A percentile compares a stretch with the other conserved stretches of the same genome.
phyloP scores from a whole-genome alignment of 2,113 vertebrate genomes.

The Mastomys natalensis region DNA sequence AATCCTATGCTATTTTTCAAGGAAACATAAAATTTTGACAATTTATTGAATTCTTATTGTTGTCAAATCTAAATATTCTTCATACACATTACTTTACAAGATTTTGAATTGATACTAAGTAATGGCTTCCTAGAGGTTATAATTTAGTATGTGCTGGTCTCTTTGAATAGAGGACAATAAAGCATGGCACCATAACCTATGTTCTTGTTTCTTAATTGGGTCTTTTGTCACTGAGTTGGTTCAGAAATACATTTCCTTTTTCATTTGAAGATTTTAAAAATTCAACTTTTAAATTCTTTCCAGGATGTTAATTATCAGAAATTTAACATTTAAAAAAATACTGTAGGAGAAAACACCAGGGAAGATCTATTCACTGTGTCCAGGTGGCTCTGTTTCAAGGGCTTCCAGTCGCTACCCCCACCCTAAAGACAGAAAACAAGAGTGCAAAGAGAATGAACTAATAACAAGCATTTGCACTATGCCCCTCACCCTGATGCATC shows the following conservation, averaged over 20 bases:
- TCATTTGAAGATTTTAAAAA: background rate
- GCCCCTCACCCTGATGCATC: background rate
- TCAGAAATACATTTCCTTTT: background rate
- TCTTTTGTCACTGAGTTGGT: background rate
- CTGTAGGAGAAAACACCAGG: too few relatives aligned
- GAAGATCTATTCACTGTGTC: background rate
- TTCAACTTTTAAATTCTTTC: background rate
- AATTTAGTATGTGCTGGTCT: background rate
- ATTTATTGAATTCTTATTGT: background rate
- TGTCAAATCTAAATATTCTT: background rate
- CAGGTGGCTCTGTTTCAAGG: background rate
- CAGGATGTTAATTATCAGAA: conserved; percentile 13
- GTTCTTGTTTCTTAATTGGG: background rate
- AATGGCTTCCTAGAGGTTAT: background rate
- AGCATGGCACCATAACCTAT: background rate
- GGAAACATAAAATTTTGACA: background rate
- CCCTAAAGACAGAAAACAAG: background rate
- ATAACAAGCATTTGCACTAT: background rate
- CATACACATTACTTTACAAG: background rate
- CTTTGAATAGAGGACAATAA: background rate
- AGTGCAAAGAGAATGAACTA: background rate
- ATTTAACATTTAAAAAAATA: background rate
- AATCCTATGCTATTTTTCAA: background rate
- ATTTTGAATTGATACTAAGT: background rate
- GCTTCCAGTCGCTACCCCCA: background rate